Conservation (phyloP, 2,888 invertebrate genomes). For the Xestia ashworthii region DNA sequence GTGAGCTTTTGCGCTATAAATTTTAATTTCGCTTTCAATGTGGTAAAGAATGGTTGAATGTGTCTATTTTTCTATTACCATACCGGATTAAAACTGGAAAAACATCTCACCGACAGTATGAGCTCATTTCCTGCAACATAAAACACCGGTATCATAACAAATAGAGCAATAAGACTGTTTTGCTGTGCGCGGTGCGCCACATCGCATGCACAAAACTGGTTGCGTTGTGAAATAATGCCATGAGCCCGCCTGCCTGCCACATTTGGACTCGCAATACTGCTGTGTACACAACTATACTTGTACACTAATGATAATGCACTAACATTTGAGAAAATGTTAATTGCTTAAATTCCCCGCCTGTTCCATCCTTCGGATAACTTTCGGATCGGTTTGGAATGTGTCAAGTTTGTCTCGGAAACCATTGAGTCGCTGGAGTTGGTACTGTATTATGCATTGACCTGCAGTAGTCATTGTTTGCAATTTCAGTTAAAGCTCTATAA, state of each 20-base stretch:
- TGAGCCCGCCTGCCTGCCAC: conserved; percentile 71
- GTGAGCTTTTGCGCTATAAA: conserved; percentile 48
- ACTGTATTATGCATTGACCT: conserved; percentile 60
- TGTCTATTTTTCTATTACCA: conserved; percentile 71
- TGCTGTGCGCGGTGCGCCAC: conserved; percentile 74
- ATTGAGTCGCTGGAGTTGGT: conserved; percentile 39
- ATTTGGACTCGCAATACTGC: conserved; percentile 64
- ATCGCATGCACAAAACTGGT: conserved; percentile 82
- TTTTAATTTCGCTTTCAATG: conserved; percentile 63
- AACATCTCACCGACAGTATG: conserved; percentile 75
- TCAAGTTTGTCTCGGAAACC: conserved; percentile 55
- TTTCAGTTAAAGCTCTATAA: conserved; percentile 49
- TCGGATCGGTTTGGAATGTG: conserved; percentile 48
- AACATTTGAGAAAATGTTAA: conserved; percentile 55
- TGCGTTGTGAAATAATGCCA: conserved; percentile 79
- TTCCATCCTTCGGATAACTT: conserved; percentile 47
- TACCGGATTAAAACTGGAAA: conserved; percentile 75
- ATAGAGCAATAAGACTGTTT: conserved; percentile 81
- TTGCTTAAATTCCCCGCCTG: conserved; percentile 41
- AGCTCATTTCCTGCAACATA: conserved; percentile 82
- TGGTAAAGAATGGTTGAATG: conserved; percentile 62
- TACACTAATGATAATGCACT: conserved; percentile 54
- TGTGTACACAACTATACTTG: conserved; percentile 34
- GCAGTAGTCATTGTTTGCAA: conserved; percentile 58
- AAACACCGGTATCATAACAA: conserved; percentile 81